phyloP scores from a whole-genome alignment of 2,888 invertebrate species.

The Eristalis pertinax region DNA sequence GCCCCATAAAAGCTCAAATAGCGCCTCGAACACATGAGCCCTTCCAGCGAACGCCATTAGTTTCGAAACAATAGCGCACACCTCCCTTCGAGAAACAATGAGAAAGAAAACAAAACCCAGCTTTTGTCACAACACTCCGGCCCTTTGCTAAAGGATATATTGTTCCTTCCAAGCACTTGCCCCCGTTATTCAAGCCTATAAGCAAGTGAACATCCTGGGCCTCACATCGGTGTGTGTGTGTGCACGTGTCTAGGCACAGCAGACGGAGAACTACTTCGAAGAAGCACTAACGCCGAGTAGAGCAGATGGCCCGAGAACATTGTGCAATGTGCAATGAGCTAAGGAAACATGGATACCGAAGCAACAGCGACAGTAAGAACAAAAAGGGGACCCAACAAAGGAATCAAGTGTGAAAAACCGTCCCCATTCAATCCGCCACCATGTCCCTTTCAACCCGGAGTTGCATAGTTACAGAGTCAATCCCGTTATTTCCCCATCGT shows the following conservation, averaged over 20 bases:
- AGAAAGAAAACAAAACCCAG: slow-evolving; percentile 44
- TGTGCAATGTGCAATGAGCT: slow-evolving; percentile 64
- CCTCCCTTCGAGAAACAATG: slow-evolving; percentile 32
- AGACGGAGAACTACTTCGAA: slow-evolving; percentile 39
- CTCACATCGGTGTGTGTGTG: neutral
- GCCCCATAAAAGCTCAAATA: slow-evolving; percentile 46
- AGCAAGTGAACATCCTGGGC: slow-evolving; percentile 42
- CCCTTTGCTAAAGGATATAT: slow-evolving; percentile 39
- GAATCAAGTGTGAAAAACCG: slow-evolving; percentile 54
- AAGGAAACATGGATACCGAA: slow-evolving; percentile 41
- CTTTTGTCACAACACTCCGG: slow-evolving; percentile 53
- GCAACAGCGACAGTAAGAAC: neutral
- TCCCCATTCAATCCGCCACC: slow-evolving; percentile 11
- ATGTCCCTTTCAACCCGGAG: neutral
- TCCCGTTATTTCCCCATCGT: neutral
- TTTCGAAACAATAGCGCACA: slow-evolving; percentile 54
- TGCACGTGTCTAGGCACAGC: neutral
- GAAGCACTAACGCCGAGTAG: slow-evolving; percentile 34
- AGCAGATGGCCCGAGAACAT: slow-evolving; percentile 50
- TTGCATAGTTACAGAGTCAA: slow-evolving; percentile 20
- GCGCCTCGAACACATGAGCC: slow-evolving; percentile 21
- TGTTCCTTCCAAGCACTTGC: slow-evolving; percentile 36
- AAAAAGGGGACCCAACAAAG: slow-evolving; percentile 26
- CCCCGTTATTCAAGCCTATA: slow-evolving; percentile 15
- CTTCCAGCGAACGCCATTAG: slow-evolving; percentile 49